Evolutionary conservation across 2,888 invertebrate species (phyloP).

Genomic region (Tyria jacobaeae): DNA sequence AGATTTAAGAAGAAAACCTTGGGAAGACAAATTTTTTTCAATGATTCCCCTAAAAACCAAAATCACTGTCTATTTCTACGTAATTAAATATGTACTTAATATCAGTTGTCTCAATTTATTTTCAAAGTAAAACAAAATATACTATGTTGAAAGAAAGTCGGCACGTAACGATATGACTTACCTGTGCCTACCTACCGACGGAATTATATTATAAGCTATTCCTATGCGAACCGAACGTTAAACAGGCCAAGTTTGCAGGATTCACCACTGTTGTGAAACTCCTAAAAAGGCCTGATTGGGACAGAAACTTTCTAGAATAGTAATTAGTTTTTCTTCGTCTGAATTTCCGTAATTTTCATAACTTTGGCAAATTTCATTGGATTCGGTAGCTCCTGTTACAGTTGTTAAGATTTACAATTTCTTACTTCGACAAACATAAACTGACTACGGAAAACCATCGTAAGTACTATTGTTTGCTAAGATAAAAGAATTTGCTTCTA

Average conservation of each 20-base stretch:
- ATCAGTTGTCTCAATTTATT: slow-evolving; percentile 1
- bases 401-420: slow-evolving; percentile 19
- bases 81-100: background rate
- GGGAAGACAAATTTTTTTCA: background rate
- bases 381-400: slow-evolving; percentile 47
- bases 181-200: slow-evolving; percentile 39
- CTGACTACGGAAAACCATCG: slow-evolving; percentile 30
- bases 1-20: too few relatives aligned
- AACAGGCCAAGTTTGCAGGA: slow-evolving; percentile 42
- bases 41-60: background rate
- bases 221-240: slow-evolving; percentile 48
- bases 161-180: slow-evolving; percentile 30
- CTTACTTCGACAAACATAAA: slow-evolving; percentile 35
- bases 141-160: slow-evolving; percentile 14
- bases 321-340: slow-evolving; percentile 62
- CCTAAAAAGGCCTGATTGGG: slow-evolving; percentile 58
- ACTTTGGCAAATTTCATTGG: slow-evolving; percentile 58
- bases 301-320: slow-evolving; percentile 62
- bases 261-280: slow-evolving; percentile 46
- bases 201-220: slow-evolving; percentile 46
- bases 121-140: slow-evolving; percentile 8
- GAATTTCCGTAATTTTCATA: slow-evolving; percentile 63
- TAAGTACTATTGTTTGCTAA: slow-evolving; percentile 20
- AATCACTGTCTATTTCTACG: background rate
- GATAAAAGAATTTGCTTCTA: slow-evolving; percentile 38